Evolutionary conservation across 2,113 vertebrate genomes (phyloP), one percentile per base, ranked within the genome.

Genomic region (Rhagologus leucostigma): DNA sequence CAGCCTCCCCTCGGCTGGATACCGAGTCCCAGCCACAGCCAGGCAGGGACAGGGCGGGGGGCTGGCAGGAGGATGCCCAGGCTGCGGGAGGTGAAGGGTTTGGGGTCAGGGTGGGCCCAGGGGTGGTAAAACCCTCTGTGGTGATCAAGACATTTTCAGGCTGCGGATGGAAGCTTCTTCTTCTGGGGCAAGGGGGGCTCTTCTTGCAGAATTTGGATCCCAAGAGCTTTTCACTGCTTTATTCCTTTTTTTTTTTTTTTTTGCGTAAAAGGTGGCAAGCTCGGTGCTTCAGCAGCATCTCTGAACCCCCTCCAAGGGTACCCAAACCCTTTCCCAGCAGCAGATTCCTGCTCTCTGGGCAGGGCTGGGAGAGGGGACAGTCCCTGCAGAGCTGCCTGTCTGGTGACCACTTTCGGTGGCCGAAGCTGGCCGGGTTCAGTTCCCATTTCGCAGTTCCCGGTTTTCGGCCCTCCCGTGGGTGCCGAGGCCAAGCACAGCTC

Each of bases 401-500:
- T 37, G 74, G 23, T 75, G 39, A 10, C 71, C 33, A 4, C 42
- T 74, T 4, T 35, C 44, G 73, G 9, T n/a, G 65, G 33, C 70
- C 32, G 0, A 5, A 67, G 32, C n/a, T 3, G 76, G 12, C 30
- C 2, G 1, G 29, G 1, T 22, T 50, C 44, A 2, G 20, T 41
- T 67, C 76, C 42, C 13, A 3, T 37, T 62, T 23, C 27, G 35
- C 8, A 52, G 3, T 50, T 89, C 63, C 52, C 57, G 2, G 1
- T 18, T 84, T 29, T 37, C 15, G 16, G 9, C 3, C 3, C 41
- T 1, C 7, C 6, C 3, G 0, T 3, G 32, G 55, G 59, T 55
- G 19, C 70, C 60, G 0, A 1, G 13, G 57, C 62, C 70, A 0
- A 2, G 35, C 3, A 0, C 35, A 4, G 55, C 30, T 37, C 46